Evolutionary conservation across 2,113 vertebrate species (phyloP), one percentile per base, ranked within the genome.

Genomic region (Tragulus kanchil): DNA sequence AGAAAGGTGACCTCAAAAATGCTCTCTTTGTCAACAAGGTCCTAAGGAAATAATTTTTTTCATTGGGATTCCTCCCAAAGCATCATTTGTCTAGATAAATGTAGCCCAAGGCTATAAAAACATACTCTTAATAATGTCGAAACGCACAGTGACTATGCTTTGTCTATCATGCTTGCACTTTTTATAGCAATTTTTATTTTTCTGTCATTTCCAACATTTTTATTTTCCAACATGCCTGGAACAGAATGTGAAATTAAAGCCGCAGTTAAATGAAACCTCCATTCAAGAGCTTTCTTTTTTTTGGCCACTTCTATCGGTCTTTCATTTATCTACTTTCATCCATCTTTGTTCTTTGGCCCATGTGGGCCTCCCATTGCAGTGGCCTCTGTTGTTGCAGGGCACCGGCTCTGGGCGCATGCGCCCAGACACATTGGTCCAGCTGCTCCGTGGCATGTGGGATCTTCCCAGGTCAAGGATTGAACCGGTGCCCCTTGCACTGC

Each of bases 81-180:
- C 36, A 91, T 93, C 84, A 97, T 95, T 96, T 97, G n/a, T 94
- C 67, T 93, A 81, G n/a, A 90, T 94, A 94, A 93, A 93, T 75
- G 45, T 84, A 94, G 58, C 86, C 36, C 11, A 85, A 42, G 23
- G 83, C 54, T 79, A 87, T 48, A 82, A 96, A 97, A 95, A 45
- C 58, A 95, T 50, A 89, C n/a, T 90, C 81, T 96, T 96, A 75
- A 83, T 93, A 94, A 92, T 95, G 59, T 36, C 78, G 67, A 96
- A 95, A 95, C 92, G 83, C 56, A 89, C 50, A 26, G 15, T 45
- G 25, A 91, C 85, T 97, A 88, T 92, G 69, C 81, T 93, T 87
- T 96, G 89, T 82, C 93, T 91, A 95, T 89, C 16, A 64, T 81
- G 64, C 58, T 85, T 95, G 1, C 19, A 92, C 90, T 97, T 97